Evolutionary conservation across 2,888 invertebrate species (phyloP).

Genomic region (Penaeus monodon): DNA sequence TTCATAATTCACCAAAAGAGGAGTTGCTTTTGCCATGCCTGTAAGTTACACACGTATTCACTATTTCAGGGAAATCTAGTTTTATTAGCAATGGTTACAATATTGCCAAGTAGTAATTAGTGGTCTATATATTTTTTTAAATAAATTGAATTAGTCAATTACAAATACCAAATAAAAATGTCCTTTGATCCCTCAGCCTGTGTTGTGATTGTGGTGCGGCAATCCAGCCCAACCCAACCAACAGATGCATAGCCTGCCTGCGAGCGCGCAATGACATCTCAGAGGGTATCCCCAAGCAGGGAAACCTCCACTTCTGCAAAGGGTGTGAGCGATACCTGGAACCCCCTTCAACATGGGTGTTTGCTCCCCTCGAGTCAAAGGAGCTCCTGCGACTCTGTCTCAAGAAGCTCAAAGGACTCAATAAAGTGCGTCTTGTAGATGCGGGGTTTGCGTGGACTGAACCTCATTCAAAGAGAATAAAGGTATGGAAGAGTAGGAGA

Average conservation of each 20-base stretch:
- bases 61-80: neutral
- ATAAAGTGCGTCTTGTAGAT: conserved; percentile 90
- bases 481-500: conserved; percentile 74
- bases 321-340: conserved; percentile 95
- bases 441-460: conserved; percentile 99
- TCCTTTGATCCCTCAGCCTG: conserved; percentile 35
- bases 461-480: conserved; percentile 96
- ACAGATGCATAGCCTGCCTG: conserved; percentile 96
- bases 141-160: too few species aligned
- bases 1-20: too few species aligned
- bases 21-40: too few species aligned
- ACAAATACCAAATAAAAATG: neutral
- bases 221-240: conserved; percentile 95
- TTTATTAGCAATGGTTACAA: neutral
- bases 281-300: conserved; percentile 95
- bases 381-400: conserved; percentile 91
- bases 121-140: too few species aligned
- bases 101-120: too few species aligned
- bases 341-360: conserved; percentile 90
- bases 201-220: conserved; percentile 82
- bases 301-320: conserved; percentile 88
- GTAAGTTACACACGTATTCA: too few species aligned
- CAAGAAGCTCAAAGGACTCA: conserved; percentile 90
- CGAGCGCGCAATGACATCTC: conserved; percentile 94
- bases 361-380: conserved; percentile 84